Evolutionary conservation across 1,140 invertebrate genomes (phyloP).

Genomic region (Marisa cornuarietis): DNA sequence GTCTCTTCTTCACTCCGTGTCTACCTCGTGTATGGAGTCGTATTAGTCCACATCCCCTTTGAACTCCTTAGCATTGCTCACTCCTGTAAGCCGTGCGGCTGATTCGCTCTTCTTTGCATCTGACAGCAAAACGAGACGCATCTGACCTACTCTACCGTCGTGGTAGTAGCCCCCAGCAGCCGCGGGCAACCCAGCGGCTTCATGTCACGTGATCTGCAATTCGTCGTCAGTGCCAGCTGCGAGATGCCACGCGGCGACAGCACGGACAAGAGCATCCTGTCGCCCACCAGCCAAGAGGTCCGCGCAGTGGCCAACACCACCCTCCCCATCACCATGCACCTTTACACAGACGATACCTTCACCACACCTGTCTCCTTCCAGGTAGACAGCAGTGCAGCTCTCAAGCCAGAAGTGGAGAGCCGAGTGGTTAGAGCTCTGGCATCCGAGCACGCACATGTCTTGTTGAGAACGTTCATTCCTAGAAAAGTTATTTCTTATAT

Average conservation of each 20-base stretch:
- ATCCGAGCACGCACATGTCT: background rate
- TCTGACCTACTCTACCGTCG: background rate
- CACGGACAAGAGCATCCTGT: background rate
- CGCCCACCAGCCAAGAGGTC: background rate
- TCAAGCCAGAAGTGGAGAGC: background rate
- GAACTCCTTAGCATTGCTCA: no score
- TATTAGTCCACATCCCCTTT: no score
- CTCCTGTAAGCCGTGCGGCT: no score
- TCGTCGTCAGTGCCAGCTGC: background rate
- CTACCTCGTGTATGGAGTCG: no score
- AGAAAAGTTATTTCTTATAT: background rate
- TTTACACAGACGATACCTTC: conserved; percentile 10
- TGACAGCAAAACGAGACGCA: background rate
- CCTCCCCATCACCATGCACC: background rate
- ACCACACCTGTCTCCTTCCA: background rate
- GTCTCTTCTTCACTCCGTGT: no score
- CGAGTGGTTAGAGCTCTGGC: background rate
- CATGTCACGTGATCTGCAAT: background rate
- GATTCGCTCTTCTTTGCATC: background rate
- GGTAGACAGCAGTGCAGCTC: background rate
- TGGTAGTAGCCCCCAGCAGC: background rate
- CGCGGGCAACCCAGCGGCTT: background rate
- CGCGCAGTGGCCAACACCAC: background rate
- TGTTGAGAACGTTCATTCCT: background rate
- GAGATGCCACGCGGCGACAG: background rate